Base-by-base conservation (phyloP, 2,888 invertebrate species). In the Nysson spinosus region DNA sequence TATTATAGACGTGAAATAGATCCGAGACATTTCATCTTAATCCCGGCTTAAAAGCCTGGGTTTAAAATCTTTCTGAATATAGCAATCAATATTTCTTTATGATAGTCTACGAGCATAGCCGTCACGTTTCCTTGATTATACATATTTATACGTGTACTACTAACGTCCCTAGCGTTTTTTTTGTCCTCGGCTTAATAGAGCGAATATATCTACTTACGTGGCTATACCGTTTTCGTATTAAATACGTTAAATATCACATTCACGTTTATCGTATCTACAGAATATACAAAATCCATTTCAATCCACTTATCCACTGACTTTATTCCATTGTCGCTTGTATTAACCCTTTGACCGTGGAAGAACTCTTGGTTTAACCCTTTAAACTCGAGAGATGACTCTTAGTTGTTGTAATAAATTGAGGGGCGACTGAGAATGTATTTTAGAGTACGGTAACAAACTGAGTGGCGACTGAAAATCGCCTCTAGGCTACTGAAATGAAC, bases 171-270 rank as follows among this genome's bases (percentile, higher is more conserved):
- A 52, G 35, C 35, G 52, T 30, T n/a, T 32, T 49, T 39, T 49
- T 56, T 47, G 24, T 40, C 37, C 61, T 69, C 62, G 52, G 19
- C 57, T 60, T 58, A 60, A 62, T 55, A 47, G 56, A 55, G 42
- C n/a, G n/a, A n/a, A n/a, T 46, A 67, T 66, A 64, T 40, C 51
- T 69, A 76, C 42, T 68, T 55, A 37, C 35, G 60, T 69, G 2
- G 2, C 49, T 72, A 61, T 40, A 51, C 73, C 78, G 77, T 80
- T 74, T 77, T 79, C 80, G 82, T 82, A 84, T 81, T 82, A 80
- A 75, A 82, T 82, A 84, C 81, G 81, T 81, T 83, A 81, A 80
- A 76, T 85, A 85, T 85, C 85, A 84, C 85, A 84, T 84, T 84
- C 81, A 84, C 79, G 82, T 81, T 82, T 80, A 83, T 80, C 79